Evolutionary conservation across 2,113 vertebrate species (phyloP), one percentile per base, ranked within the genome.

Genomic region (Hystrix cristata): DNA sequence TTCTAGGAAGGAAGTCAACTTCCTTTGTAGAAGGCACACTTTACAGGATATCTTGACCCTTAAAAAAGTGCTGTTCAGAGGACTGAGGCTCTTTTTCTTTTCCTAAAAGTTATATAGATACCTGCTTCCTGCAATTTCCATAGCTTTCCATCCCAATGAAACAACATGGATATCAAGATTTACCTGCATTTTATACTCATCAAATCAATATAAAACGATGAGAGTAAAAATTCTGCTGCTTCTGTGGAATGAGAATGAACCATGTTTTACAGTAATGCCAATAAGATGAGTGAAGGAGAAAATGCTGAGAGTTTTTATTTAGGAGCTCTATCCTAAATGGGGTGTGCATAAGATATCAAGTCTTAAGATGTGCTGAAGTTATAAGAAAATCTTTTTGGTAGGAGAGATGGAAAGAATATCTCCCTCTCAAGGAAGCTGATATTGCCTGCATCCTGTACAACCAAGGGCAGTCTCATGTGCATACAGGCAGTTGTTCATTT

Each of bases 211-310:
- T 80, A 90, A 89, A 96, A 95, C 84, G 78, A 96, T 91, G 95
- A 97, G 59, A 60, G 55, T 55, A 96, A 94, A 85, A 97, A 85
- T 89, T 91, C 87, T 84, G 81, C 92, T 96, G 74, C 94, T 96
- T 95, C 74, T 60, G 5, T 96, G 90, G 96, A 97, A 98, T 97
- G 87, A 97, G 74, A 97, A 97, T 97, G 95, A 97, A 80, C 92
- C 76, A 95, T 95, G 90, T 97, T 98, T 97, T 97, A 97, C 95
- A 94, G 95, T 97, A 95, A 95, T 97, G 96, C 95, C 95, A 95
- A 97, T 98, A 98, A 96, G 79, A 96, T 86, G 72, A 93, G 83
- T 79, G 64, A 95, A 94, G 80, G 82, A 97, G 38, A 57, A 95
- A 96, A 90, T 87, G 82, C 95, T 95, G 59, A 91, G 94, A 62